phyloP scores from a whole-genome alignment of 53 echinoderm and acorn worm genomes.

The Temnopleurus reevesii region DNA sequence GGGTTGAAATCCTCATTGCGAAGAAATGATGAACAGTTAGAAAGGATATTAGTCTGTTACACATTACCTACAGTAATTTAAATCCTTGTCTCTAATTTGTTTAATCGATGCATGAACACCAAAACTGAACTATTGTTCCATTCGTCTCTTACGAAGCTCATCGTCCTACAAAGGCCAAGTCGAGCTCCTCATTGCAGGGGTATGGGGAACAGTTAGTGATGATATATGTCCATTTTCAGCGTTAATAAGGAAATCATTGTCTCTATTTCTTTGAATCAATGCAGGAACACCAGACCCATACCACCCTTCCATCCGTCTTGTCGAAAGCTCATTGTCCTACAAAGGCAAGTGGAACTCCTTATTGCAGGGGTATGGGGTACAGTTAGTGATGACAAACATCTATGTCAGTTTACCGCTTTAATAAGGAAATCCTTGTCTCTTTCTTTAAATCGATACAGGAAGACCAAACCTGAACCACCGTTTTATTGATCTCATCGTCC shows the following conservation, averaged over 20 bases:
- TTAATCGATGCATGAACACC: neutral
- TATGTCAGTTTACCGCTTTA: neutral
- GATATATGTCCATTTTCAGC: neutral
- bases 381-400: neutral
- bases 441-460: neutral
- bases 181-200: no score
- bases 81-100: no score
- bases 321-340: no score
- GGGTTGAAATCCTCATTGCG: neutral
- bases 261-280: no score
- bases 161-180: neutral
- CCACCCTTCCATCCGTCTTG: no score
- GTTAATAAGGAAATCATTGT: no score
- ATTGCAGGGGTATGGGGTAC: neutral
- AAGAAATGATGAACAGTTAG: neutral
- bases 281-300: no score
- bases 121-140: no score
- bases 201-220: constrained; percentile 65
- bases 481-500: constrained; percentile 3
- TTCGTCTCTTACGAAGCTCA: constrained; percentile 48
- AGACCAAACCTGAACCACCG: no score
- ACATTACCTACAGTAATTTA: no score
- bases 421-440: neutral
- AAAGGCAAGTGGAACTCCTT: neutral
- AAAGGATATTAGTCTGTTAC: neutral